These are phyloP conservation scores for Cebidichthys violaceus DNA, from an alignment of 2,113 vertebrate genomes.

Conservation along the genomic window DNA sequence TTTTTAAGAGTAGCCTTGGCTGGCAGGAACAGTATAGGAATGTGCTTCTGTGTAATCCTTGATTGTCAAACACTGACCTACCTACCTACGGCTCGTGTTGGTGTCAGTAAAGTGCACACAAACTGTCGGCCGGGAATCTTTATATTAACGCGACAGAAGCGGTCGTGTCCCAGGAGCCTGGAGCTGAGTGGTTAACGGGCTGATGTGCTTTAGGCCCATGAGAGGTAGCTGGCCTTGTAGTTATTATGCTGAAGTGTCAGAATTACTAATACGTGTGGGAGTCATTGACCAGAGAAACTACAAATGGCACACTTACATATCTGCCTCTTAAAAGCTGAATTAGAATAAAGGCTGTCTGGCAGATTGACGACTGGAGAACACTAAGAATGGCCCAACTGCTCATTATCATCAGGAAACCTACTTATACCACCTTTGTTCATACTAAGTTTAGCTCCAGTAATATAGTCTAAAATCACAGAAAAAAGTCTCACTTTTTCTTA, in stretches of 20 bases:
- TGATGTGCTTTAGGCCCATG: slow-evolving; percentile 60
- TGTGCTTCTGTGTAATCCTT: slow-evolving; percentile 78
- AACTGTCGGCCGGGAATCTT: slow-evolving; percentile 38
- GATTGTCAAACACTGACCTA: slow-evolving; percentile 79
- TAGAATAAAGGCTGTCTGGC: slow-evolving; percentile 39
- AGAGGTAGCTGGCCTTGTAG: slow-evolving; percentile 69
- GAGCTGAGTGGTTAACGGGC: slow-evolving; percentile 50
- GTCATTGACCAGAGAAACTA: slow-evolving; percentile 50
- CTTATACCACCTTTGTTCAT: slow-evolving; percentile 25
- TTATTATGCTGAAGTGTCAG: slow-evolving; percentile 60
- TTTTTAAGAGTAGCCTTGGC: slow-evolving; percentile 40
- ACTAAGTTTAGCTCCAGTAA: slow-evolving; percentile 44
- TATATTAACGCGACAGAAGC: slow-evolving; percentile 42
- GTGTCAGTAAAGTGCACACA: slow-evolving; percentile 69
- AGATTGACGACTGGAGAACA: slow-evolving; percentile 38
- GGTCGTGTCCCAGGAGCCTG: slow-evolving; percentile 28
- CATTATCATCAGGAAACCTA: slow-evolving; percentile 48
- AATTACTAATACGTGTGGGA: slow-evolving; percentile 63
- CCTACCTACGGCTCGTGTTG: slow-evolving; percentile 38
- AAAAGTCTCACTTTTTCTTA: slow-evolving; percentile 31
- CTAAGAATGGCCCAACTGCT: slow-evolving; percentile 47
- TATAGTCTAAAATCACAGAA: slow-evolving; percentile 19
- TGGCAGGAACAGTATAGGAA: slow-evolving; percentile 67
- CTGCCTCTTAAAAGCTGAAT: slow-evolving; percentile 50
- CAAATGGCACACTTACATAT: slow-evolving; percentile 35